Percentiles rank a stretch among this genome's conserved stretches.
These are phyloP conservation scores for Siniperca scherzeri DNA, from an alignment of 2,797 vertebrate genomes.

Conservation along the genomic window DNA sequence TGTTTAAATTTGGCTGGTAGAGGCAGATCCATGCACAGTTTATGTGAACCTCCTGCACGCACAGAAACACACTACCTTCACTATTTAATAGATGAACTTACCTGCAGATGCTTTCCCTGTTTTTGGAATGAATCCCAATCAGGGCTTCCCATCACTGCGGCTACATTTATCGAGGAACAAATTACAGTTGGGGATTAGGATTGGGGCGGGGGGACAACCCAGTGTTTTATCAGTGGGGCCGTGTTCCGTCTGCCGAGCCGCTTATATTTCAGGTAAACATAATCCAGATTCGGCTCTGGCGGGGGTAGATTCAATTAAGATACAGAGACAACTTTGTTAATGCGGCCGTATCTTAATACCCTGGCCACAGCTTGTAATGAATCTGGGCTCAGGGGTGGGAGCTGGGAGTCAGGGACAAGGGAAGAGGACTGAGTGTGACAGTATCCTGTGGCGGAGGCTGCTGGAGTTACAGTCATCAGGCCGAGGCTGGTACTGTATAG, in stretches of 20 bases:
- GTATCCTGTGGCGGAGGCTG: conserved; percentile 57
- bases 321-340: conserved; percentile 90
- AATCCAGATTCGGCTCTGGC: conserved; percentile 88
- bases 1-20: conserved; percentile 31
- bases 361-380: conserved; percentile 87
- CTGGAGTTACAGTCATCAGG: conserved; percentile 61
- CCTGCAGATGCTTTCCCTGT: conserved; percentile 78
- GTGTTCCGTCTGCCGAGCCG: conserved; percentile 83
- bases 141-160: conserved; percentile 72
- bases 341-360: conserved; percentile 89
- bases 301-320: conserved; percentile 91
- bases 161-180: conserved; percentile 86
- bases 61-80: conserved; percentile 40
- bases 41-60: conserved; percentile 32
- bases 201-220: conserved; percentile 81
- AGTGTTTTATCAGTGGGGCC: conserved; percentile 87
- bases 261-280: conserved; percentile 92
- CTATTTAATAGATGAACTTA: conserved; percentile 81
- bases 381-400: conserved; percentile 83
- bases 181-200: conserved; percentile 88
- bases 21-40: conserved; percentile 42
- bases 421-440: conserved; percentile 70
- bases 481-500: conserved; percentile 16
- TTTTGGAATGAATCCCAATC: conserved; percentile 80
- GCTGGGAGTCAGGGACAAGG: conserved; percentile 73